Conservation (phyloP, 2,113 vertebrate species). For the Ursus arctos region DNA sequence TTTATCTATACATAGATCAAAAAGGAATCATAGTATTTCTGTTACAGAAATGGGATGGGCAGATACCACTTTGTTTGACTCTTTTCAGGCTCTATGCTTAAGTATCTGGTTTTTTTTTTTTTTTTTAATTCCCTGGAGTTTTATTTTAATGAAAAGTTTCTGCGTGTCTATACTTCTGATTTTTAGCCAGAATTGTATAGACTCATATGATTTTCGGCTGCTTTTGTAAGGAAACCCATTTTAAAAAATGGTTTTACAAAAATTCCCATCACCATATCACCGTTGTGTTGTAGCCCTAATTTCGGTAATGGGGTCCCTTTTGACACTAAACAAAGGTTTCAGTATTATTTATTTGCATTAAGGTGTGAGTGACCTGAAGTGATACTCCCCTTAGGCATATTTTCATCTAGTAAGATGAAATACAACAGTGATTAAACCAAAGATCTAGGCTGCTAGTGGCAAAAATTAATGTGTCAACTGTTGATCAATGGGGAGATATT, state of each 20-base stretch:
- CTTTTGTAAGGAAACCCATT: background rate
- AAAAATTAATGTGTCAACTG: slow-evolving; percentile 52
- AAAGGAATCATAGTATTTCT: background rate
- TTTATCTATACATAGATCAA: background rate
- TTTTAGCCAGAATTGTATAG: background rate
- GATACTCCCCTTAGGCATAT: slow-evolving; percentile 11
- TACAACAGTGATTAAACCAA: slow-evolving; percentile 54
- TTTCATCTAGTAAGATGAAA: slow-evolving; percentile 68
- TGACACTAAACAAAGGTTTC: slow-evolving; percentile 48
- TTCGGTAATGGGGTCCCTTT: slow-evolving; percentile 23
- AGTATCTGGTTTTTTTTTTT: background rate
- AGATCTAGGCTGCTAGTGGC: background rate
- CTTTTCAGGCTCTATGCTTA: background rate
- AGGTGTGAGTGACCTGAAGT: slow-evolving; percentile 20
- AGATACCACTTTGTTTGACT: background rate
- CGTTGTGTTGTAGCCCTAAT: background rate
- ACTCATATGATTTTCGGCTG: background rate
- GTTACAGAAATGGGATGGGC: background rate
- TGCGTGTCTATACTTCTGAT: background rate
- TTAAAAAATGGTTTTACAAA: background rate
- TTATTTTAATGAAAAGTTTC: background rate
- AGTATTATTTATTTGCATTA: background rate
- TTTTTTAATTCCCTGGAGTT: background rate
- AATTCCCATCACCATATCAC: background rate
- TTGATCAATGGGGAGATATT: slow-evolving; percentile 47